These are phyloP conservation scores for Cuculus canorus DNA, from an alignment of 2,797 vertebrate genomes.

Conservation along the genomic window DNA sequence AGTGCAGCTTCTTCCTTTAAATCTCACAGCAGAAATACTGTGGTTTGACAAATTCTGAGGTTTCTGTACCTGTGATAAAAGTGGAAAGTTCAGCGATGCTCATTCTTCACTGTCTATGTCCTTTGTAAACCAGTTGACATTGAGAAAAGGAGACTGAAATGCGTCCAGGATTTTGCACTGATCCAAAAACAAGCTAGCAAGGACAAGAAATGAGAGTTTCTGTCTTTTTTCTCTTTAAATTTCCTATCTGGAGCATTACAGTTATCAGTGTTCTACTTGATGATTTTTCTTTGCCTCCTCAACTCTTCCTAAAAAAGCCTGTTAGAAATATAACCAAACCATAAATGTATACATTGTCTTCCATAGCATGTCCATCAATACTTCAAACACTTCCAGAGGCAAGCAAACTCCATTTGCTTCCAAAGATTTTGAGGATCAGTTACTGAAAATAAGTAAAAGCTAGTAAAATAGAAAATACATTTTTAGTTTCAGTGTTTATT, in stretches of 20 bases:
- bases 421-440: neutral
- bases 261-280: neutral
- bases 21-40: conserved; percentile 26
- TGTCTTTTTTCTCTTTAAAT: neutral
- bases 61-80: conserved; percentile 36
- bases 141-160: neutral
- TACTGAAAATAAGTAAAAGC: neutral
- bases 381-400: neutral
- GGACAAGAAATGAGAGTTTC: neutral
- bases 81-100: neutral
- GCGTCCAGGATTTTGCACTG: neutral
- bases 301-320: neutral
- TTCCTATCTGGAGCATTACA: neutral
- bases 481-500: neutral
- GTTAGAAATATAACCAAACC: conserved; percentile 5
- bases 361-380: neutral
- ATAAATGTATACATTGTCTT: neutral
- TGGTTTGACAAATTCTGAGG: conserved; percentile 20
- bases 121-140: neutral
- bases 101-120: conserved; percentile 1
- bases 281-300: conserved; percentile 17
- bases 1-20: conserved; percentile 22
- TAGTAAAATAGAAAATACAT: neutral
- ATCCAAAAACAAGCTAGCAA: neutral
- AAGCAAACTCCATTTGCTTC: neutral